These are phyloP conservation scores for Corvus moneduloides DNA, from an alignment of 2,113 vertebrate genomes.

Conservation along the genomic window DNA sequence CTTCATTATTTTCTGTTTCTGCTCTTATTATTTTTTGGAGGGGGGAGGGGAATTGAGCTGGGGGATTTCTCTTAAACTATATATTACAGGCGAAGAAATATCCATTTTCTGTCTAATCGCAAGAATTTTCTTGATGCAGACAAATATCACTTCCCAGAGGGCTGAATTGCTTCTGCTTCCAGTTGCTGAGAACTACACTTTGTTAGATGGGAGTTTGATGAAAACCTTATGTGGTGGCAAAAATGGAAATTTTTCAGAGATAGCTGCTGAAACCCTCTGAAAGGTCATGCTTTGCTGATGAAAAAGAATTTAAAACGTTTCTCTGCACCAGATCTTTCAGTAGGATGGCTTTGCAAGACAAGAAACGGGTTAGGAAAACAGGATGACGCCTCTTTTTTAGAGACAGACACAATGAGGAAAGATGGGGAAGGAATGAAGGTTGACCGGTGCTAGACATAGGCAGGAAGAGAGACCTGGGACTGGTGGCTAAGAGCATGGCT, in stretches of 20 bases:
- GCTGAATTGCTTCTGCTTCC: constrained; percentile 31
- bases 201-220: constrained; percentile 27
- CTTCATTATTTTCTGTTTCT: constrained; percentile 24
- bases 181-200: constrained; percentile 42
- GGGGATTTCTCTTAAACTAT: neutral
- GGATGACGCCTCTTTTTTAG: neutral
- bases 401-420: neutral
- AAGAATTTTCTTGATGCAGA: constrained; percentile 39
- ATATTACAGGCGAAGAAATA: neutral
- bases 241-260: constrained; percentile 33
- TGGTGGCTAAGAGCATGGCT: neutral
- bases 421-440: neutral
- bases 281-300: neutral
- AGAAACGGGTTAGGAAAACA: neutral
- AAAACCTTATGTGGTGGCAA: constrained; percentile 41
- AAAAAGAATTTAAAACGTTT: neutral
- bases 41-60: neutral
- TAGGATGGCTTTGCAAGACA: neutral
- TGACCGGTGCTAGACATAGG: fast-evolving
- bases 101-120: neutral
- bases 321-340: neutral
- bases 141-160: constrained; percentile 38
- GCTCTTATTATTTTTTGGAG: neutral
- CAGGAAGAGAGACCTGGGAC: neutral
- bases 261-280: neutral